Conservation (phyloP, 2,888 invertebrate genomes). For the Diachrysia chrysitis region DNA sequence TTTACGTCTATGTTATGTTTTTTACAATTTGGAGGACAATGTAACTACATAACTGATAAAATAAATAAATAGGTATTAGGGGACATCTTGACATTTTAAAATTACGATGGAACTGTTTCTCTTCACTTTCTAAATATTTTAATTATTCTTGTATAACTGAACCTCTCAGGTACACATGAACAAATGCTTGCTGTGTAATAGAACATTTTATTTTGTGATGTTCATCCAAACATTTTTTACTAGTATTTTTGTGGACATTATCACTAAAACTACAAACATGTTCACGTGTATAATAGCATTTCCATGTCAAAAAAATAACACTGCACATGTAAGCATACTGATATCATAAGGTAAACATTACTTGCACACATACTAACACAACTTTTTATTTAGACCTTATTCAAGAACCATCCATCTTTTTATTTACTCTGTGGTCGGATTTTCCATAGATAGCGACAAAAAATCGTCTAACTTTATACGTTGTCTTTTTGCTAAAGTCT, state of each 20-base stretch:
- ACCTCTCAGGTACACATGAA: background rate
- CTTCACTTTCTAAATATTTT: too few species aligned
- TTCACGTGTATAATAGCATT: background rate
- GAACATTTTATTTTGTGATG: background rate
- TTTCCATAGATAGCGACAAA: constrained; percentile 10
- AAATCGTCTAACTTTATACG: background rate
- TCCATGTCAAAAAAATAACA: constrained; percentile 1
- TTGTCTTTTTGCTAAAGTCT: background rate
- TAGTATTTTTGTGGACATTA: constrained; percentile 1
- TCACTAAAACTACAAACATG: constrained; percentile 1
- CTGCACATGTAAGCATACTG: background rate
- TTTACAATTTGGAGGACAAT: too few species aligned
- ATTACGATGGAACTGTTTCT: too few species aligned
- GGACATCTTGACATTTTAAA: too few species aligned
- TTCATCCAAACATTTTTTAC: background rate
- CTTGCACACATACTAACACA: background rate
- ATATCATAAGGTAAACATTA: background rate
- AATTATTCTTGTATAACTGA: too few species aligned
- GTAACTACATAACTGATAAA: too few species aligned
- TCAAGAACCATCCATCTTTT: constrained; percentile 4
- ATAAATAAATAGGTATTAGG: too few species aligned
- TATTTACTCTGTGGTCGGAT: constrained; percentile 10
- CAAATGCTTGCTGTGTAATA: background rate
- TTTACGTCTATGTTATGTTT: too few species aligned
- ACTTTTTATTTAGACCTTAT: background rate